A percentile compares a stretch with the other conserved stretches of the same genome.
Evolutionary conservation across 2,888 invertebrate species (phyloP).

Genomic region (Agrochola macilenta): DNA sequence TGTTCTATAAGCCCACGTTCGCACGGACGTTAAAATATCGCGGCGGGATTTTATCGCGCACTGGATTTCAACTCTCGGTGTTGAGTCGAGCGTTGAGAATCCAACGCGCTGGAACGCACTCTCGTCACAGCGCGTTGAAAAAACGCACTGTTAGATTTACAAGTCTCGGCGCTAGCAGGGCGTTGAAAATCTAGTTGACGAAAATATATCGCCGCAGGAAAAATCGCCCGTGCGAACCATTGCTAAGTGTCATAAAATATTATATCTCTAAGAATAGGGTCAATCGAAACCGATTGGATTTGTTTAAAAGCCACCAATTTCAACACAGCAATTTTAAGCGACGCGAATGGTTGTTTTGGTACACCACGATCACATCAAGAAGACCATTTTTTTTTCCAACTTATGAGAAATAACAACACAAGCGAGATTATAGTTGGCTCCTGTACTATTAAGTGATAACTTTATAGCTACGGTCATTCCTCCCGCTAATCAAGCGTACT

Average conservation of each 20-base stretch:
- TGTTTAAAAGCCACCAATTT: background rate
- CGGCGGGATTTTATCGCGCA: too few species aligned
- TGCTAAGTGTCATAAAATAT: background rate
- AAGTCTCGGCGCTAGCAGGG: too few species aligned
- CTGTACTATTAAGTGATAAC: constrained; percentile 25
- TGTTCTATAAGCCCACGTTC: background rate
- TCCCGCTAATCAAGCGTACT: constrained; percentile 23
- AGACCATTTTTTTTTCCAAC: background rate
- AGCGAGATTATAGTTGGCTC: background rate
- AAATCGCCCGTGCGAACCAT: too few species aligned
- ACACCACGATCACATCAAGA: background rate
- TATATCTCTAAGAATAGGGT: background rate
- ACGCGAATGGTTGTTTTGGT: background rate
- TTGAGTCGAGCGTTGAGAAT: too few species aligned
- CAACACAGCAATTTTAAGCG: background rate
- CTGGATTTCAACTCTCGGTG: too few species aligned
- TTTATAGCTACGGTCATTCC: constrained; percentile 12
- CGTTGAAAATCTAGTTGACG: too few species aligned
- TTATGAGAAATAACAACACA: background rate
- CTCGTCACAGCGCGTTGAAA: too few species aligned
- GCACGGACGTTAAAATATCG: too few species aligned
- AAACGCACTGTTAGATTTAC: too few species aligned
- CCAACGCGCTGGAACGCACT: too few species aligned
- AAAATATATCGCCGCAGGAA: too few species aligned
- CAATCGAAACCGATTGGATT: background rate